Evolutionary conservation across 2,888 invertebrate genomes (phyloP).

Genomic region (Congeria kusceri): DNA sequence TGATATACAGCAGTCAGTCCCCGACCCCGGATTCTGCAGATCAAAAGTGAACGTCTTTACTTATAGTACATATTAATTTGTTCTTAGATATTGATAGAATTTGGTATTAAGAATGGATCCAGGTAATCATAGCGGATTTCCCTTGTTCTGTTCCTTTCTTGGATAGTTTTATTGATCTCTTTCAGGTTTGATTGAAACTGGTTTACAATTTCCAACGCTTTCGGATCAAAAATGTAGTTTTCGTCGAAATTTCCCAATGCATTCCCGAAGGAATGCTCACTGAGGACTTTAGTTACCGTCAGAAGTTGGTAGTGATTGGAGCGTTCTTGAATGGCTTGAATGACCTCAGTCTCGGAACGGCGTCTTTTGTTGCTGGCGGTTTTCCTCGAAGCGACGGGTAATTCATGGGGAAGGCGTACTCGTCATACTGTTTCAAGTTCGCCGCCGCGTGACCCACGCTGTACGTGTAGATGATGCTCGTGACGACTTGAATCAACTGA

Average conservation of each 20-base stretch:
- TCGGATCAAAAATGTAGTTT: conserved; percentile 81
- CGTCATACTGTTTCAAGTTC: conserved; percentile 72
- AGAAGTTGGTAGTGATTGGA: conserved; percentile 79
- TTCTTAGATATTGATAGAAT: conserved; percentile 80
- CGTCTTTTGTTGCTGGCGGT: conserved; percentile 66
- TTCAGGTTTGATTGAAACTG: conserved; percentile 79
- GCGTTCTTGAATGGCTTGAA: conserved; percentile 78
- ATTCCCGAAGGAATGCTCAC: conserved; percentile 78
- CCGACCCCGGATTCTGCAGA: too few relatives aligned
- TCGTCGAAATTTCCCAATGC: conserved; percentile 83
- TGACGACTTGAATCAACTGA: conserved; percentile 55
- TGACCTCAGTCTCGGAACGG: conserved; percentile 75
- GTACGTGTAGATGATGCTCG: conserved; percentile 66
- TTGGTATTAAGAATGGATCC: conserved; percentile 83
- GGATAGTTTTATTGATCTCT: conserved; percentile 78
- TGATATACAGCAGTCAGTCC: too few relatives aligned
- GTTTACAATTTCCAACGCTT: conserved; percentile 39
- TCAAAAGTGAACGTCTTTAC: too few relatives aligned
- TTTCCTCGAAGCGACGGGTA: conserved; percentile 69
- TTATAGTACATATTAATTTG: too few relatives aligned
- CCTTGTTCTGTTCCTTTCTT: conserved; percentile 76
- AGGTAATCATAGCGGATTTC: conserved; percentile 80
- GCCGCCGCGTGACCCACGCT: conserved; percentile 69
- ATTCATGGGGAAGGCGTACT: conserved; percentile 73
- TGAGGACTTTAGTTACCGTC: conserved; percentile 82